These are phyloP conservation scores for Calvadosia cruxmelitensis DNA, from an alignment of 30 jellyfish, hydroid and myxozoan genomes.

Conservation along the genomic window DNA sequence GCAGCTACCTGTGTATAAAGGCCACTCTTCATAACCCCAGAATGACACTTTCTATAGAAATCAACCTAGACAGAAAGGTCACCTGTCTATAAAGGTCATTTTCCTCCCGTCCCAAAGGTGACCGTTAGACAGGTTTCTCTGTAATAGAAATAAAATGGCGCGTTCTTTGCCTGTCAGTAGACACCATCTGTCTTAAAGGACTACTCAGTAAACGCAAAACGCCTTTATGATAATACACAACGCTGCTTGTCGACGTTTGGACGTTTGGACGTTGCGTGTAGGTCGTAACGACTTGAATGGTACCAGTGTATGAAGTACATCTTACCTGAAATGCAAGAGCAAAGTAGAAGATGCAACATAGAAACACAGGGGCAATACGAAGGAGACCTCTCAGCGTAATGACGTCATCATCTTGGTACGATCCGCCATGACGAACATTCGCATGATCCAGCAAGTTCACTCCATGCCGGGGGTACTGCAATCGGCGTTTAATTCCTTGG, in stretches of 20 bases:
- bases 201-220: too few species aligned
- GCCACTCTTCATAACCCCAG: background rate
- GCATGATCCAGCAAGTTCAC: constrained; percentile 67
- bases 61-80: background rate
- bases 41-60: background rate
- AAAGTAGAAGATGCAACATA: constrained; percentile 49
- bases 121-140: background rate
- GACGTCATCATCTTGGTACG: constrained; percentile 64
- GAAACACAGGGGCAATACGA: constrained; percentile 42
- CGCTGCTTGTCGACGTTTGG: too few species aligned
- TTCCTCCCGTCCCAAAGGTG: background rate
- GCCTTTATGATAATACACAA: too few species aligned
- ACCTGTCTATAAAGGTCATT: background rate
- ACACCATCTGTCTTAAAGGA: too few species aligned
- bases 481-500: constrained; percentile 29
- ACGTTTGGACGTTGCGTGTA: too few species aligned
- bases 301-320: too few species aligned
- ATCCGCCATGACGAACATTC: constrained; percentile 57
- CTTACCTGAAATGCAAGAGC: constrained; percentile 71
- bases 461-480: constrained; percentile 10
- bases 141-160: too few species aligned
- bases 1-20: background rate
- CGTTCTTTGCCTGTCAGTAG: too few species aligned
- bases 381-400: constrained; percentile 48
- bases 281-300: too few species aligned